Base-by-base conservation (phyloP, 1,140 invertebrate genomes). In the Epicauta chinensis region DNA sequence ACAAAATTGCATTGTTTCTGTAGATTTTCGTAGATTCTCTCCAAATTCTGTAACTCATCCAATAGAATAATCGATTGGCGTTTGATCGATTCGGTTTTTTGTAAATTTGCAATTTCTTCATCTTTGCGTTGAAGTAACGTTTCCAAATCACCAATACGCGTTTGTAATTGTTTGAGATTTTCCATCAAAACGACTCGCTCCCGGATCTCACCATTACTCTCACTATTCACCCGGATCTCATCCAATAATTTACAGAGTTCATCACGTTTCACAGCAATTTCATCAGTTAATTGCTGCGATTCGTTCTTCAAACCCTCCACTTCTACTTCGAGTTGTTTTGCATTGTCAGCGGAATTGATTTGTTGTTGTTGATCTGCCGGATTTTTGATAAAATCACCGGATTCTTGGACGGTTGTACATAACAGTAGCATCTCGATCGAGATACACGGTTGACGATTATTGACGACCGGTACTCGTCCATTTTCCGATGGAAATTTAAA, bases 1-100 rank as follows among this genome's bases (percentile, higher is more conserved):
- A 23, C 7, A 5, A 5, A 7, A 5, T 23, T 7, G 7, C 23
- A 23, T 23, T 23, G 23, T 1, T 5, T 5, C 7, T 23, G 23
- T 23, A 23, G 7, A 23, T 23, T 67, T 35, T 68, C 60, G 30
- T 76, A 71, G 63, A 75, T 76, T 58, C 76, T 66, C 57, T 79
- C 73, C 32, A 78, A 63, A 38, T 48, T 60, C 63, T 72, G 73
- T 6, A 78, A 50, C 31, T 78, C 70, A 44, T 75, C 67, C 12
- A 77, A 48, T 3, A 77, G 63, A 14, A 59, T 68, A 2, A 68
- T 57, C 3, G 73, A 73, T 65, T 77, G 73, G 53, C 75, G 68
- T 37, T 71, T 69, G 0, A 71, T 69, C 38, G 73, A 52, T 1
- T 66, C 64, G 11, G 62, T 64, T 62, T 75, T 74, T 42, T 72